phyloP scores from a whole-genome alignment of 2,113 vertebrate species.

The Callorhinus ursinus region DNA sequence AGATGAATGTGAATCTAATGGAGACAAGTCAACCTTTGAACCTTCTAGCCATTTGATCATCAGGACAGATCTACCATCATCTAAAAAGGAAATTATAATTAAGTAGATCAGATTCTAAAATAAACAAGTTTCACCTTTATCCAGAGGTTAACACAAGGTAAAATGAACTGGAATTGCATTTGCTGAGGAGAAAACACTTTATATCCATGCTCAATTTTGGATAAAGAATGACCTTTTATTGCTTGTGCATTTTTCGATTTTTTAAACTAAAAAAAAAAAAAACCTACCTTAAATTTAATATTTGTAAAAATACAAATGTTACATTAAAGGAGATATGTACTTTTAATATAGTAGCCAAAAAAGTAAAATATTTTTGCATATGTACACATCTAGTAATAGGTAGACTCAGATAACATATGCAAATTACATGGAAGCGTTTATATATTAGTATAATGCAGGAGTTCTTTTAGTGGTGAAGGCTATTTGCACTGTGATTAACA shows the following conservation, averaged over 20 bases:
- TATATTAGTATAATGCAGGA: not conserved
- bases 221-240: not conserved
- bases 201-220: not conserved
- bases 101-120: not conserved
- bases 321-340: not conserved
- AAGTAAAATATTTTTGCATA: not conserved
- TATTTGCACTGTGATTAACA: slow-evolving; percentile 71
- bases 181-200: not conserved
- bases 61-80: not conserved
- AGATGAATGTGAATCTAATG: not conserved
- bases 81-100: slow-evolving; percentile 6
- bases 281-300: not conserved
- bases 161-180: not conserved
- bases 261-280: not conserved
- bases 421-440: not conserved
- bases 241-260: not conserved
- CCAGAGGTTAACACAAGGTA: not conserved
- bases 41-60: not conserved
- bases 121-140: not conserved
- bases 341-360: not conserved
- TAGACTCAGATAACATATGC: not conserved
- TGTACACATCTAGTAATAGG: not conserved
- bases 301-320: not conserved
- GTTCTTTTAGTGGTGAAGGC: not conserved
- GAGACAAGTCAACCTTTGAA: not conserved